Percentiles rank a stretch among this genome's conserved stretches.
Conservation (phyloP, 2,888 invertebrate species). For the Himalopsyche japonica region DNA sequence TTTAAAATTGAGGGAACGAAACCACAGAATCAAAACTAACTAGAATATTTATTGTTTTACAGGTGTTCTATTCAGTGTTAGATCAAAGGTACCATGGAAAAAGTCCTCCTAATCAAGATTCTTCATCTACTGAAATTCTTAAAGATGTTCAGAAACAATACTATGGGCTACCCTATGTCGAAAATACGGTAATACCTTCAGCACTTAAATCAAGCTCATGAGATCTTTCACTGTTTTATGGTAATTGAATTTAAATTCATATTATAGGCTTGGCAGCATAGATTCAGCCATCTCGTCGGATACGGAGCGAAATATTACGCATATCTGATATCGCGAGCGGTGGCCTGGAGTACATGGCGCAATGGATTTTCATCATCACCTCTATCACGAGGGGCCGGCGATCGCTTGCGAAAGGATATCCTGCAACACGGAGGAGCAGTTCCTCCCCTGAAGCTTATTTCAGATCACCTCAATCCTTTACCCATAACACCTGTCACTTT, state of each 20-base stretch:
- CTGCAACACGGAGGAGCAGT: slow-evolving; percentile 87
- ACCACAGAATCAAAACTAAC: neutral
- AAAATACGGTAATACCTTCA: slow-evolving; percentile 70
- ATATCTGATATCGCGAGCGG: slow-evolving; percentile 91
- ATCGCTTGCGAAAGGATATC: slow-evolving; percentile 74
- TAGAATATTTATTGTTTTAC: slow-evolving; percentile 44
- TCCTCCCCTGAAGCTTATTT: slow-evolving; percentile 76
- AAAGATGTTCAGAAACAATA: slow-evolving; percentile 78
- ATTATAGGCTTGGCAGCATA: slow-evolving; percentile 85
- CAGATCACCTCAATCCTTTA: slow-evolving; percentile 72
- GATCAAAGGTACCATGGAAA: slow-evolving; percentile 87
- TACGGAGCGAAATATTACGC: slow-evolving; percentile 99
- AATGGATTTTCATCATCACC: slow-evolving; percentile 80
- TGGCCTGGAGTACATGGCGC: slow-evolving; percentile 93
- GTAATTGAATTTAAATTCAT: neutral
- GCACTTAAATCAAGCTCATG: neutral
- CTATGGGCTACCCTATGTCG: slow-evolving; percentile 84
- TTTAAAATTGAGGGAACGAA: neutral
- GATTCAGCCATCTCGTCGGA: slow-evolving; percentile 95
- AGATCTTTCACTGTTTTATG: too few species aligned
- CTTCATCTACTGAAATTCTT: slow-evolving; percentile 73
- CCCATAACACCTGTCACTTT: slow-evolving; percentile 76
- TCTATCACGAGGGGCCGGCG: slow-evolving; percentile 75
- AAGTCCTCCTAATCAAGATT: slow-evolving; percentile 54
- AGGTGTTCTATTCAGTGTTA: slow-evolving; percentile 88